Base-by-base conservation (phyloP, 2,888 invertebrate genomes). In the Dinocampus coccinellae region DNA sequence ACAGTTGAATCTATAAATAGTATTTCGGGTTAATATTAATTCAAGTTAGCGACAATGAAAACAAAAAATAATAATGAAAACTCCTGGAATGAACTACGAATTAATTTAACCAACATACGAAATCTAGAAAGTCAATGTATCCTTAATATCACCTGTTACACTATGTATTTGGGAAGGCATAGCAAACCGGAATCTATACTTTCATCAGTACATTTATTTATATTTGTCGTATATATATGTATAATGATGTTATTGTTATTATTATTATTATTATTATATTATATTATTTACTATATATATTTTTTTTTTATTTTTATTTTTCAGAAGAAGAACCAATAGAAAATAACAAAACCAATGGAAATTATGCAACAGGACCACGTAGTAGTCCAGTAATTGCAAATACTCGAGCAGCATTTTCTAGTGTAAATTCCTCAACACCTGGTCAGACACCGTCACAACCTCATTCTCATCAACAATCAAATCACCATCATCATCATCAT, bases 321-420 rank as follows among this genome's bases (percentile, higher is more conserved):
- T 3, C 85, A 88, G 88, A 88, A 74, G 88, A 87, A 75, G 87
- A 88, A 64, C 87, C 88, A 65, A 83, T 85, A 69, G 78, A 76
- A 39, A 84, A 79, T 24, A 83, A 67, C 63, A 84, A 79, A 67
- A 83, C 81, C 53, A 86, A 87, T 70, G 86, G 86, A 42, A 84
- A 80, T 77, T 82, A 83, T 75, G 79, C 83, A 65, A 78, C 78
- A 36, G 77, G 75, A 34, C 77, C 80, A 3, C 79, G 84, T 22
- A 80, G 80, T 42, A 85, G 84, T 82, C 87, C 83, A 57, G 82
- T 83, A 76, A 83, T 83, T 78, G 77, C 84, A 70, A 82, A 77
- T 76, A 75, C 80, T 39, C 78, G 86, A 69, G 81, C 79, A 76
- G 78, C 86, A 75, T 84, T 84, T 69, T 81, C 89, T 85, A 89